Percentiles rank a stretch among this genome's conserved stretches.
Evolutionary conservation across 2,888 invertebrate species (phyloP).

Genomic region (Lysandra bellargus): DNA sequence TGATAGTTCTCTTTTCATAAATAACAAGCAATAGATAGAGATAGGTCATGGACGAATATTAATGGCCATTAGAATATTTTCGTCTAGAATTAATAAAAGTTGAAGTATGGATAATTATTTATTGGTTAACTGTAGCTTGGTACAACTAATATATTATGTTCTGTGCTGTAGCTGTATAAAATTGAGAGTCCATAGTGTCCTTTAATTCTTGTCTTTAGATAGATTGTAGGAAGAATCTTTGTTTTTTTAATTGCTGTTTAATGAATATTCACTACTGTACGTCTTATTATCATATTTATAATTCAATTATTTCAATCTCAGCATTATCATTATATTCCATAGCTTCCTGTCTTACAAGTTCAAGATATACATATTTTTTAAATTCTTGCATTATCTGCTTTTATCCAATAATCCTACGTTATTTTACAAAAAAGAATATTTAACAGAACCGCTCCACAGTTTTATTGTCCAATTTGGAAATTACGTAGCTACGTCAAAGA

Average conservation of each 20-base stretch:
- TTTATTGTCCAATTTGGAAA: constrained; percentile 61
- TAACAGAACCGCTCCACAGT: constrained; percentile 47
- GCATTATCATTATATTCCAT: no score
- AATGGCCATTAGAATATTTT: background rate
- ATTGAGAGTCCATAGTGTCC: no score
- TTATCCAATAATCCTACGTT: no score
- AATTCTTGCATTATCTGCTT: no score
- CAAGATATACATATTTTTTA: no score
- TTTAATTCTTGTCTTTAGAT: no score
- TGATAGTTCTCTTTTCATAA: background rate
- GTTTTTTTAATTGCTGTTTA: no score
- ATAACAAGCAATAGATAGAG: background rate
- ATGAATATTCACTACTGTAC: no score
- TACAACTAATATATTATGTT: no score
- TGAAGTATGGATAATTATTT: background rate
- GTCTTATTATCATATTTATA: background rate
- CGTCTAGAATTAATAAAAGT: background rate
- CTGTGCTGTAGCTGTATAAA: background rate
- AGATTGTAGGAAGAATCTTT: no score
- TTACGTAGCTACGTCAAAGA: constrained; percentile 69
- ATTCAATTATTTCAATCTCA: no score
- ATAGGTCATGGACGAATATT: background rate
- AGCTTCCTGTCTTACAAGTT: no score
- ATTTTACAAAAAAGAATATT: background rate
- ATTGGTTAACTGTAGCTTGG: background rate